A percentile compares a stretch with the other conserved stretches of the same genome.
phyloP scores from a whole-genome alignment of 2,888 invertebrate genomes.

The Lucinisca nassula region DNA sequence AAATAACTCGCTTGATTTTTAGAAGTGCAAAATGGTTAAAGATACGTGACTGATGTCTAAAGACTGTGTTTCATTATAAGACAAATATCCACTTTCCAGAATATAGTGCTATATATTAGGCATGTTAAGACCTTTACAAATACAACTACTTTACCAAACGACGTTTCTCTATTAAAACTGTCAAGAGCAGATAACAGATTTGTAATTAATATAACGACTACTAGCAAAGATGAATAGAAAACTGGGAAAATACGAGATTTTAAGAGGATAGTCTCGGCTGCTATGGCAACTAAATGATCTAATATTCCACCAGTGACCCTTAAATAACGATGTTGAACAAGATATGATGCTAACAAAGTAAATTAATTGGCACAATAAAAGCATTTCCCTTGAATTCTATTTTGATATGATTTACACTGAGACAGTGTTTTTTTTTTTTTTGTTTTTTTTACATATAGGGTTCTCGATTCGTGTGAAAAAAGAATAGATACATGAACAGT shows the following conservation, averaged over 20 bases:
- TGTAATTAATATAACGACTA: slow-evolving; percentile 52
- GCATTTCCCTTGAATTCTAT: background rate
- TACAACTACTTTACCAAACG: background rate
- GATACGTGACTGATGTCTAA: no score
- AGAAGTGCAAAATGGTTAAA: no score
- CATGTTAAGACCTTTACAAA: background rate
- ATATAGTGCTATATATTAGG: no score
- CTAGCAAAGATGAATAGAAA: slow-evolving; percentile 65
- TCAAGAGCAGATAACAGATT: slow-evolving; percentile 61
- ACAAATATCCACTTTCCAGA: no score
- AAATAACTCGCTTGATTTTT: no score
- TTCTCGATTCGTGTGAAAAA: no score
- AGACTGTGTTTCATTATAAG: no score
- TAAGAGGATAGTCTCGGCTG: slow-evolving; percentile 66
- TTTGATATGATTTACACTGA: background rate
- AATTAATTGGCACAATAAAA: background rate
- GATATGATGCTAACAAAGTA: slow-evolving; percentile 20
- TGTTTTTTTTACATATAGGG: no score
- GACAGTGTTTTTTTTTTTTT: background rate
- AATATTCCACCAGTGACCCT: slow-evolving; percentile 62
- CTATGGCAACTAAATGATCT: slow-evolving; percentile 71
- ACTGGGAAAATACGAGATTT: slow-evolving; percentile 67
- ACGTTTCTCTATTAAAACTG: slow-evolving; percentile 45
- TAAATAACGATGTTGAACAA: slow-evolving; percentile 51
- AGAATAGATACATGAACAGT: no score